Conservation (phyloP, 2,113 vertebrate genomes). For the Hippocampus mohnikei region DNA sequence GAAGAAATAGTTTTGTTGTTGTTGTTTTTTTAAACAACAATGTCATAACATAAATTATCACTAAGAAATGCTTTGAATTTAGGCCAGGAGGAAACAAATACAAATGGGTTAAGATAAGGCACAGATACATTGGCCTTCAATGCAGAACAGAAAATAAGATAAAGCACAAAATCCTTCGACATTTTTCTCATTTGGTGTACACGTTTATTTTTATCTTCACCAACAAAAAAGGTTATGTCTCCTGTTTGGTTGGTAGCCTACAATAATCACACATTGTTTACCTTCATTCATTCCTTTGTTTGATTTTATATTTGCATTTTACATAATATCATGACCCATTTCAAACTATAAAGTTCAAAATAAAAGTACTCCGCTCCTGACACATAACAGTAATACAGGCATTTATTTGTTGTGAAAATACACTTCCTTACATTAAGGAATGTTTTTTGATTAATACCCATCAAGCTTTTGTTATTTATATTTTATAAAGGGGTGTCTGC, state of each 20-base stretch:
- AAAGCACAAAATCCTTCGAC: neutral
- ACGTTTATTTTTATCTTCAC: neutral
- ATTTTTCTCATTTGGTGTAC: neutral
- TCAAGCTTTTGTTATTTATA: neutral
- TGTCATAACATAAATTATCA: neutral
- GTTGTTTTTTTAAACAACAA: too few relatives aligned
- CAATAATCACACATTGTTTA: neutral
- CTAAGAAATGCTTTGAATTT: neutral
- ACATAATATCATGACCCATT: neutral
- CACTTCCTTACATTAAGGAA: too few relatives aligned
- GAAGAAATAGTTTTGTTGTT: too few relatives aligned
- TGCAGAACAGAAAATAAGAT: too few relatives aligned
- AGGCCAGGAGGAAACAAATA: neutral
- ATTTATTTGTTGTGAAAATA: too few relatives aligned
- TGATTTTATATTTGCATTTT: neutral
- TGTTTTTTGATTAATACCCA: neutral
- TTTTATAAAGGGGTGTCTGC: neutral
- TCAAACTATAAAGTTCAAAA: neutral
- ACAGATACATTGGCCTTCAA: too few relatives aligned
- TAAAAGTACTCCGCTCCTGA: too few relatives aligned
- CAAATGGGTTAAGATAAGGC: too few relatives aligned
- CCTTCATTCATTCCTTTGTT: neutral
- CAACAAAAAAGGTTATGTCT: neutral
- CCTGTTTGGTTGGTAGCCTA: neutral
- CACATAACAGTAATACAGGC: too few relatives aligned